Percentiles rank a stretch among this genome's conserved stretches.
These are phyloP conservation scores for Beris morrisii DNA, from an alignment of 2,888 invertebrate species.

Conservation along the genomic window DNA sequence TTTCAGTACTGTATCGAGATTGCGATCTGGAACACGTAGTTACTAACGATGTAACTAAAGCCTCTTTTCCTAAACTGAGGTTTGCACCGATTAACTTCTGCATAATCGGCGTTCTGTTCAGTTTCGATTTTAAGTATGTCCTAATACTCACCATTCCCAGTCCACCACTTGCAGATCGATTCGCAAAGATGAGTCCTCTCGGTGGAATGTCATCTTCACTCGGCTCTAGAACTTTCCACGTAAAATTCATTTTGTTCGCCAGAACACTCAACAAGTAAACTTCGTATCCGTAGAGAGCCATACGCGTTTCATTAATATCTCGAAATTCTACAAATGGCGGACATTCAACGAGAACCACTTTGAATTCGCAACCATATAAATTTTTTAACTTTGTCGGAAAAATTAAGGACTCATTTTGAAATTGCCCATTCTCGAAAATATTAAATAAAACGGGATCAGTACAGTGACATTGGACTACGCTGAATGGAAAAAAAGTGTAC, in stretches of 20 bases:
- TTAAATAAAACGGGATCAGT: no score
- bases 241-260: background rate
- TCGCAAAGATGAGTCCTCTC: background rate
- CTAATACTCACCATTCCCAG: conserved; percentile 1
- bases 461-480: no score
- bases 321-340: background rate
- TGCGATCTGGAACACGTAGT: no score
- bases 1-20: no score
- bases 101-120: no score
- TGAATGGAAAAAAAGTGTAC: no score
- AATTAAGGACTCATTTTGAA: background rate
- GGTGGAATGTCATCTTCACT: background rate
- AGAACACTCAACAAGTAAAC: background rate
- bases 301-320: background rate
- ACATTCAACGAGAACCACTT: background rate
- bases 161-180: background rate
- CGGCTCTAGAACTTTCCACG: background rate
- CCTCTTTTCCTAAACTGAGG: no score
- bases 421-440: no score
- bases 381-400: background rate
- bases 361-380: background rate
- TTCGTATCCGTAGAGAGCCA: background rate
- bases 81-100: no score
- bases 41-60: no score
- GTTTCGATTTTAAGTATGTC: no score